A percentile compares a stretch with the other conserved stretches of the same genome.
Evolutionary conservation across 1,140 invertebrate species (phyloP).

Genomic region (Saccostrea glomerata): DNA sequence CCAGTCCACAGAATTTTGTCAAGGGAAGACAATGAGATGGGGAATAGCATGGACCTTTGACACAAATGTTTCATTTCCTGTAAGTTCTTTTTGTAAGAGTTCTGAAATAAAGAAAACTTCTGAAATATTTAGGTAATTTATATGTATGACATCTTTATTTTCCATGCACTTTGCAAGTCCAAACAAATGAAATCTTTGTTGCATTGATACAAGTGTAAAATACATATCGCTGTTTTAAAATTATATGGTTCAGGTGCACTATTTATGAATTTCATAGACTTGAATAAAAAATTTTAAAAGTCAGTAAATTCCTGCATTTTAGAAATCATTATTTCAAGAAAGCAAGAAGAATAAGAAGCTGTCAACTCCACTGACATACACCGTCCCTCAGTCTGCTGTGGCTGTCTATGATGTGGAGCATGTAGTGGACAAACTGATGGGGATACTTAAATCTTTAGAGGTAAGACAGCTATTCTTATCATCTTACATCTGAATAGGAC

Average conservation of each 20-base stretch:
- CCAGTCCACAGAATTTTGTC: constrained; percentile 92
- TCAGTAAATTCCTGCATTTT: constrained; percentile 31
- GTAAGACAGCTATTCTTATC: constrained; percentile 48
- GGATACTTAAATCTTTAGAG: constrained; percentile 65
- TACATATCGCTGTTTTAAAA: no score
- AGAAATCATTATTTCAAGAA: constrained; percentile 71
- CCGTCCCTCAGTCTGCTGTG: constrained; percentile 58
- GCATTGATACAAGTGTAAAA: no score
- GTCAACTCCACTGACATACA: constrained; percentile 54
- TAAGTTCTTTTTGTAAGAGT: constrained; percentile 59
- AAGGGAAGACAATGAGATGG: constrained; percentile 93
- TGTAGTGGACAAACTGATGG: constrained; percentile 52
- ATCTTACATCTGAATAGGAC: no score
- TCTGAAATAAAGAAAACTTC: not conserved
- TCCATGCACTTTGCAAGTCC: no score
- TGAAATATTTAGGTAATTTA: not conserved
- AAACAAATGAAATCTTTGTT: no score
- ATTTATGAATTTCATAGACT: no score
- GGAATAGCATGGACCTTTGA: constrained; percentile 84
- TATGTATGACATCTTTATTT: not conserved
- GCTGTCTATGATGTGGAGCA: constrained; percentile 62
- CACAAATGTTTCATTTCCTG: constrained; percentile 73
- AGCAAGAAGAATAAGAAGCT: constrained; percentile 63
- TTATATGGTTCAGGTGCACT: no score
- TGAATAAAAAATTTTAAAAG: no score